Evolutionary conservation across 2,888 invertebrate genomes (phyloP).

Genomic region (Conomelus anceps): DNA sequence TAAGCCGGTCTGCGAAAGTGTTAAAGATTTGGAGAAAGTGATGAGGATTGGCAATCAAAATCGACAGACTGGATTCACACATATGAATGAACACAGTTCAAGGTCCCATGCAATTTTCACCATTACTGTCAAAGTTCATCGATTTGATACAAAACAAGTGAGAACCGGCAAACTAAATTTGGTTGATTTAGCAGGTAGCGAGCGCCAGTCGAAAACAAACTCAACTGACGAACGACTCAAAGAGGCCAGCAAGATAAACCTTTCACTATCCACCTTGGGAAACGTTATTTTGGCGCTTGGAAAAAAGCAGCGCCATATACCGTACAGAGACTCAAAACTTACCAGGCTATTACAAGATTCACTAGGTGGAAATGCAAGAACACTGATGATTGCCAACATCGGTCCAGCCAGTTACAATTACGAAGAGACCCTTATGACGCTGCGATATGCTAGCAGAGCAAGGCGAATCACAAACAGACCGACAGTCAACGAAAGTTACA

Average conservation of each 20-base stretch:
- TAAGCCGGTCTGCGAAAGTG: conserved; percentile 88
- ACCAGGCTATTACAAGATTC: conserved; percentile 88
- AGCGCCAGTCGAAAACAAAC: conserved; percentile 93
- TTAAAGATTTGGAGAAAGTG: conserved; percentile 88
- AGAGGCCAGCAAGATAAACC: conserved; percentile 95
- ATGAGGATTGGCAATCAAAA: conserved; percentile 91
- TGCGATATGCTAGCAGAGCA: conserved; percentile 92
- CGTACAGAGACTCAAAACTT: conserved; percentile 95
- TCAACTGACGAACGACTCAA: conserved; percentile 82
- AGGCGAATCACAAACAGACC: conserved; percentile 99
- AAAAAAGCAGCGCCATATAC: conserved; percentile 85
- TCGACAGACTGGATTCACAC: conserved; percentile 88
- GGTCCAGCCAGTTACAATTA: conserved; percentile 97
- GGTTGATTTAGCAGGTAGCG: conserved; percentile 97
- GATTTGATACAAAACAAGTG: conserved; percentile 48
- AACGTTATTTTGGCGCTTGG: conserved; percentile 97
- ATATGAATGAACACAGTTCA: conserved; percentile 98
- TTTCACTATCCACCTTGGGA: conserved; percentile 92
- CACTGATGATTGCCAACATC: conserved; percentile 98
- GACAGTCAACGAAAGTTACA: conserved; percentile 96
- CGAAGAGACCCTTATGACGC: conserved; percentile 94
- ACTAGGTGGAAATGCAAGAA: conserved; percentile 96
- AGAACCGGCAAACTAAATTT: conserved; percentile 81
- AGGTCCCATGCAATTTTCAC: conserved; percentile 97
- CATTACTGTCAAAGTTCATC: conserved; percentile 92